Evolutionary conservation across 2,797 vertebrate genomes (phyloP).

Genomic region (Alfaro cultratus): DNA sequence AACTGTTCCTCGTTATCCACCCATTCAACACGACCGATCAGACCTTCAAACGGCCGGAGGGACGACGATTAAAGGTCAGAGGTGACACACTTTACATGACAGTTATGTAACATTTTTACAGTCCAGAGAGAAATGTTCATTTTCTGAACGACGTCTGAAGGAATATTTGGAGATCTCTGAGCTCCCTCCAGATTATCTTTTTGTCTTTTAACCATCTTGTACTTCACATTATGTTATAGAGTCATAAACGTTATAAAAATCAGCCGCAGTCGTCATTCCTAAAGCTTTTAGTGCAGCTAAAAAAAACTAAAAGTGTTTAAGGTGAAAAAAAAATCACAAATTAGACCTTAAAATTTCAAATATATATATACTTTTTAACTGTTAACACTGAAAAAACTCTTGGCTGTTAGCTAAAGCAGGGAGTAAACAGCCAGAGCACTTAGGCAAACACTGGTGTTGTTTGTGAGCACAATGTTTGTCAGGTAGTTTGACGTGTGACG

Average conservation of each 20-base stretch:
- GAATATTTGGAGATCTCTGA: not conserved
- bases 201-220: not conserved
- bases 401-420: not conserved
- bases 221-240: not conserved
- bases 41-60: fast-evolving
- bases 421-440: not conserved
- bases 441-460: not conserved
- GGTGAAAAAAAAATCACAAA: too few species aligned
- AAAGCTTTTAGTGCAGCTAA: too few species aligned
- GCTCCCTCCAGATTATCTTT: not conserved
- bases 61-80: slow-evolving; percentile 13
- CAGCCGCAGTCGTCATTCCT: too few species aligned
- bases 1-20: not conserved
- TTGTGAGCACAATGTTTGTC: not conserved
- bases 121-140: not conserved
- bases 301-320: too few species aligned
- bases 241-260: not conserved
- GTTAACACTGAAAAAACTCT: too few species aligned
- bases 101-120: slow-evolving; percentile 1
- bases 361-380: too few species aligned
- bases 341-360: too few species aligned
- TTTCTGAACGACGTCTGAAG: not conserved
- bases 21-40: not conserved
- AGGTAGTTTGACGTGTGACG: not conserved
- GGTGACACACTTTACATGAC: not conserved